A percentile compares a stretch with the other conserved stretches of the same genome.
These are phyloP conservation scores for Datnioides undecimradiatus DNA, from an alignment of 2,113 vertebrate genomes.

Conservation along the genomic window DNA sequence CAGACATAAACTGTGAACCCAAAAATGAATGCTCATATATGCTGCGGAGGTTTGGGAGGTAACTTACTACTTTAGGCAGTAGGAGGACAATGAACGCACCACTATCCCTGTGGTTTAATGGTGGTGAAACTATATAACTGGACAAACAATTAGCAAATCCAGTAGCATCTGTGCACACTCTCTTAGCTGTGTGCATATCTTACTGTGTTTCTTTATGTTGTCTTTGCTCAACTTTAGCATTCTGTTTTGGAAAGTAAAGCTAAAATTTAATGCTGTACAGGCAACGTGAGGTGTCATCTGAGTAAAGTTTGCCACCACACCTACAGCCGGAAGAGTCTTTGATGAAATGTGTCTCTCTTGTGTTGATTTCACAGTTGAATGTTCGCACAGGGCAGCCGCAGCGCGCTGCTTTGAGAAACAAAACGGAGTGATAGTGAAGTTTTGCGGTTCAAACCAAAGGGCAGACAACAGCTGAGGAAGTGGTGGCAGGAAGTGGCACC, in stretches of 20 bases:
- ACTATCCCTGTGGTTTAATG: too few species aligned
- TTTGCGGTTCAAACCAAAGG: constrained; percentile 47
- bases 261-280: background rate
- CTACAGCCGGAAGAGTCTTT: background rate
- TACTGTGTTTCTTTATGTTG: background rate
- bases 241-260: background rate
- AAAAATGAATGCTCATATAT: too few species aligned
- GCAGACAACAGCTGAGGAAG: constrained; percentile 47
- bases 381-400: background rate
- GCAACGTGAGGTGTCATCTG: background rate
- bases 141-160: background rate
- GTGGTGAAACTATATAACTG: background rate
- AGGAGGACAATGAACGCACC: too few species aligned
- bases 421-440: constrained; percentile 18
- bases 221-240: background rate
- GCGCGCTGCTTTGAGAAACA: background rate
- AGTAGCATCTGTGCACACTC: background rate
- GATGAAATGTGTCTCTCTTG: background rate
- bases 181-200: background rate
- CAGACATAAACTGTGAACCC: too few species aligned
- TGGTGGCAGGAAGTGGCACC: background rate
- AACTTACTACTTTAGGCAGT: too few species aligned
- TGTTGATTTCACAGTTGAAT: constrained; percentile 19
- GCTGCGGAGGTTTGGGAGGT: too few species aligned
- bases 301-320: background rate